Evolutionary conservation across 2,797 vertebrate species (phyloP).

Genomic region (Fringilla coelebs): DNA sequence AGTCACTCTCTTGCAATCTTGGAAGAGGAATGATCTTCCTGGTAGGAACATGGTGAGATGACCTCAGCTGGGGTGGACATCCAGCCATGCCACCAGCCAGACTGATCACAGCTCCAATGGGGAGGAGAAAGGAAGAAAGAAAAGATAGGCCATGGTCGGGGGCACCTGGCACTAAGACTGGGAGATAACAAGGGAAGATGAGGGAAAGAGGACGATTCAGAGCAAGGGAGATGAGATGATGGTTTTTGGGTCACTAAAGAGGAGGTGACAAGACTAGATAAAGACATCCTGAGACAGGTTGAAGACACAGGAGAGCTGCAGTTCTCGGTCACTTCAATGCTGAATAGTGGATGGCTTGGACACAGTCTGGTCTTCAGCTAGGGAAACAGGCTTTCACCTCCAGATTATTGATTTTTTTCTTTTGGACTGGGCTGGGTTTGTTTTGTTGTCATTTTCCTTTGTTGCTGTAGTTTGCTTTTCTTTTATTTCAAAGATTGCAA

Average conservation of each 20-base stretch:
- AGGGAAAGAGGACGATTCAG: neutral
- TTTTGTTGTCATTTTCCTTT: neutral
- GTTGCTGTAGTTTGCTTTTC: neutral
- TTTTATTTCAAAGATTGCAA: neutral
- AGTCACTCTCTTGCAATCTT: neutral
- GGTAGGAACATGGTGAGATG: neutral
- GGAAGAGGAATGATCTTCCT: neutral
- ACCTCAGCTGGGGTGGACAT: neutral
- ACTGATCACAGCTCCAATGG: neutral
- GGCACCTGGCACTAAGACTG: neutral
- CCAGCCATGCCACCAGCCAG: neutral
- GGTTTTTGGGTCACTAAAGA: neutral
- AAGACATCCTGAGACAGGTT: neutral
- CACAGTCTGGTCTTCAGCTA: neutral
- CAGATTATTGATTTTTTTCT: neutral
- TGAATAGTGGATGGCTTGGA: neutral
- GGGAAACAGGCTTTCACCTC: neutral
- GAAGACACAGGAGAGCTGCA: neutral
- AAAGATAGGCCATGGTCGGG: neutral
- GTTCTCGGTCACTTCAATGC: accelerated
- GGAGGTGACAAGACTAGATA: neutral
- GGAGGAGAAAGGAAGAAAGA: neutral
- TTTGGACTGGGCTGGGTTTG: neutral
- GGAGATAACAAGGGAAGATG: neutral
- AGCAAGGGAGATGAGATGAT: neutral